Percentiles rank a stretch among this genome's conserved stretches.
Evolutionary conservation across 2,888 invertebrate genomes (phyloP).

Genomic region (Deilephila elpenor): DNA sequence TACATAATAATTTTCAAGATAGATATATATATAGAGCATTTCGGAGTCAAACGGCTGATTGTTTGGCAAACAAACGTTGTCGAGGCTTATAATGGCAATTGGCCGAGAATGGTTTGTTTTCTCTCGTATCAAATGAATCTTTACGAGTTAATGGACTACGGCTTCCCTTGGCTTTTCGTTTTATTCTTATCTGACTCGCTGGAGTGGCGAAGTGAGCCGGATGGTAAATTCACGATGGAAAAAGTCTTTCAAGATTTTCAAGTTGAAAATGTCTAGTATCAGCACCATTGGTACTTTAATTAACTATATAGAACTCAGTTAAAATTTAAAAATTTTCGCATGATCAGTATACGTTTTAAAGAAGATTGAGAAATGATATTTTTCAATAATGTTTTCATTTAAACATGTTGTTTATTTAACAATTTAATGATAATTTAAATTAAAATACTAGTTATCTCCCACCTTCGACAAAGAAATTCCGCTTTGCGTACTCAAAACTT

Average conservation of each 20-base stretch:
- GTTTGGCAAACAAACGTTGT: constrained; percentile 17
- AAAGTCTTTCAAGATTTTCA: background rate
- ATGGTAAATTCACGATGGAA: no score
- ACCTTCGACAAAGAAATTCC: no score
- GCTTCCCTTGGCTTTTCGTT: background rate
- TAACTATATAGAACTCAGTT: background rate
- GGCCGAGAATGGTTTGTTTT: constrained; percentile 6
- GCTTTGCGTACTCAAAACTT: no score
- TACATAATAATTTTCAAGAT: background rate
- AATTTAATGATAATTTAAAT: no score
- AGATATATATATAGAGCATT: background rate
- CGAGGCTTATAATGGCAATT: constrained; percentile 18
- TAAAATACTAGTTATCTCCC: no score
- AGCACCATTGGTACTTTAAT: background rate
- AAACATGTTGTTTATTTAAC: background rate
- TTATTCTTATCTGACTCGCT: background rate
- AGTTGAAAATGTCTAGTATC: background rate
- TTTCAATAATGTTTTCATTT: no score
- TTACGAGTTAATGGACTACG: constrained; percentile 24
- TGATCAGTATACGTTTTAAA: background rate
- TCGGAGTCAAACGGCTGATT: background rate
- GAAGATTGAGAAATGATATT: background rate
- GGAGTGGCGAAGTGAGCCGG: background rate
- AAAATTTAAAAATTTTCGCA: background rate
- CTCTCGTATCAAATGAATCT: constrained; percentile 20